A percentile compares a stretch with the other conserved stretches of the same genome.
phyloP scores from a whole-genome alignment of 2,888 invertebrate genomes.

The Invenusta paracnida region DNA sequence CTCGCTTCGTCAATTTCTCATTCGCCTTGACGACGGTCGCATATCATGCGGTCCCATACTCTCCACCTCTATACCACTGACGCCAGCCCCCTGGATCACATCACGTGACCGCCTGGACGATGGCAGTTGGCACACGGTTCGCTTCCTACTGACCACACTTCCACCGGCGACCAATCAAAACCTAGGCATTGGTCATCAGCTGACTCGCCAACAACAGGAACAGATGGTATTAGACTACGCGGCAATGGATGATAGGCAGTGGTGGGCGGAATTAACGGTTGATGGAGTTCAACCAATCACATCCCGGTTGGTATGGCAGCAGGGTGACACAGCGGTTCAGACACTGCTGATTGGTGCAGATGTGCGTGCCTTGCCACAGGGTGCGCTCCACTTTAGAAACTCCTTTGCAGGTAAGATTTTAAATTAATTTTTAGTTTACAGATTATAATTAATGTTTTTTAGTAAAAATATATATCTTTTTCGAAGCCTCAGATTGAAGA shows the following conservation, averaged over 20 bases:
- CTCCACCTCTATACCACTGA: not conserved
- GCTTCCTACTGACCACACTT: conserved; percentile 16
- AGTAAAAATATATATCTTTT: too few species aligned
- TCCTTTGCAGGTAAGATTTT: not conserved
- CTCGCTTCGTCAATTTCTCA: not conserved
- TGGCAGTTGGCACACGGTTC: conserved; percentile 27
- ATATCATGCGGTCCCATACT: not conserved
- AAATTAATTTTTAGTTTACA: too few species aligned
- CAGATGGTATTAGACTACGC: too few species aligned
- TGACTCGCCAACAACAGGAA: too few species aligned
- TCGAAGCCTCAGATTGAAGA: too few species aligned
- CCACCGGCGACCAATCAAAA: not conserved
- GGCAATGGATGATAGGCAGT: not conserved
- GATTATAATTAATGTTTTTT: too few species aligned
- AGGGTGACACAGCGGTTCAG: not conserved
- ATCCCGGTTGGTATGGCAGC: not conserved
- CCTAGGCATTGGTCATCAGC: too few species aligned
- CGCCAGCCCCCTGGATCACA: not conserved
- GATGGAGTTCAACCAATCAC: conserved; percentile 30
- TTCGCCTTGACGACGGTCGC: not conserved
- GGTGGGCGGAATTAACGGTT: conserved; percentile 14
- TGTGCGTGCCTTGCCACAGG: not conserved
- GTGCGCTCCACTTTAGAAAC: not conserved
- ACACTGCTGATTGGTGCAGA: conserved; percentile 7
- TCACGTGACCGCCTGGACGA: not conserved